Evolutionary conservation across 2,888 invertebrate genomes (phyloP).

Genomic region (Scotopteryx bipunctaria): DNA sequence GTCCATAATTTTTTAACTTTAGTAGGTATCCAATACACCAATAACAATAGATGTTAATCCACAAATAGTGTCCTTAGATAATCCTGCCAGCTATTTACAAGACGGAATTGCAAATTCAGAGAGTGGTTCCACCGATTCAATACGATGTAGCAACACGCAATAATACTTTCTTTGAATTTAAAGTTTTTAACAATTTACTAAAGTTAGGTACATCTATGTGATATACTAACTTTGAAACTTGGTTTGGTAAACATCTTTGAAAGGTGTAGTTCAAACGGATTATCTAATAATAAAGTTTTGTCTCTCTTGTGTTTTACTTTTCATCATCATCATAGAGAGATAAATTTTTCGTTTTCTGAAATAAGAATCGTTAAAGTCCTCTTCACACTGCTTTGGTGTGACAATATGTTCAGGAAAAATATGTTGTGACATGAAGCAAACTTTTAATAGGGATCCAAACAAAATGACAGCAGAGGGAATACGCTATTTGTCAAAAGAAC

Average conservation of each 20-base stretch:
- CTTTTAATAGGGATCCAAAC: constrained; percentile 23
- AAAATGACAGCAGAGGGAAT: constrained; percentile 38
- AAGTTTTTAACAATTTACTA: constrained; percentile 42
- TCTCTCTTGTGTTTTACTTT: too few relatives aligned
- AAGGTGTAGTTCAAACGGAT: too few relatives aligned
- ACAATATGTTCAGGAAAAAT: constrained; percentile 11
- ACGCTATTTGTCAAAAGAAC: constrained; percentile 42
- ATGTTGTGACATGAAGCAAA: not conserved
- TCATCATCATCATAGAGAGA: too few relatives aligned
- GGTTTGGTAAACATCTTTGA: constrained; percentile 30
- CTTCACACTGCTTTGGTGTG: not conserved
- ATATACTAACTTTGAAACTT: not conserved
- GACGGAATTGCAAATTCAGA: constrained; percentile 29
- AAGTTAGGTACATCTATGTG: constrained; percentile 37
- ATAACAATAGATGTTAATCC: too few relatives aligned
- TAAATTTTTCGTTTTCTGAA: too few relatives aligned
- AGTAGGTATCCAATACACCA: too few relatives aligned
- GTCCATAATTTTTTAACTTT: too few relatives aligned
- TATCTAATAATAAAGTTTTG: too few relatives aligned
- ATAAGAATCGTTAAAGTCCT: constrained; percentile 8
- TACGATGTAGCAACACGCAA: constrained; percentile 26
- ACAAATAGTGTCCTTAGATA: too few relatives aligned
- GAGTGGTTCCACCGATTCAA: constrained; percentile 7
- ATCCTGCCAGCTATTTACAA: constrained; percentile 15
- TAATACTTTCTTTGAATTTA: constrained; percentile 41